Percentiles rank a stretch among this genome's conserved stretches.
Conservation (phyloP, 2,888 invertebrate species). For the Belgica antarctica region DNA sequence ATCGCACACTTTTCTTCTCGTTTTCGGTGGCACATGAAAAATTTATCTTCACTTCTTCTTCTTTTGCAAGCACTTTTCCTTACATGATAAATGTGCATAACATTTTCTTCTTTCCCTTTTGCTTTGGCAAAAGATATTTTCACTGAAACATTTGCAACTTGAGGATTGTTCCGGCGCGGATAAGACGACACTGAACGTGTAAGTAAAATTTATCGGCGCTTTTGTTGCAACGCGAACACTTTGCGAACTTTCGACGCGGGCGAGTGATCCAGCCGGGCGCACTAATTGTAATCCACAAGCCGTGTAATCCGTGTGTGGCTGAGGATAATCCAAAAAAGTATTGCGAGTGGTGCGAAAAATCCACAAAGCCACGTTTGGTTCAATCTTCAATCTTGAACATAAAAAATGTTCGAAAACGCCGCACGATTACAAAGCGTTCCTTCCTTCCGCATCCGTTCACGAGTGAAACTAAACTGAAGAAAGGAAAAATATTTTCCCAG, state of each 20-base stretch:
- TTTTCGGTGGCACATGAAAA: slow-evolving; percentile 26
- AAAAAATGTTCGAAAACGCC: not conserved
- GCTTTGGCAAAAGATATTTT: slow-evolving; percentile 2
- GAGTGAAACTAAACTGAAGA: slow-evolving; percentile 15
- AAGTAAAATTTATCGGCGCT: slow-evolving; percentile 36
- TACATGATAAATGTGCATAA: slow-evolving; percentile 39
- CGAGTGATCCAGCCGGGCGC: too few species aligned
- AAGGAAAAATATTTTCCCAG: not conserved
- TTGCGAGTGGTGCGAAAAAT: not conserved
- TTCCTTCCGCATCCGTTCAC: slow-evolving; percentile 25
- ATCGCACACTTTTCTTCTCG: not conserved
- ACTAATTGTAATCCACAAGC: not conserved
- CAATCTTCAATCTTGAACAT: not conserved
- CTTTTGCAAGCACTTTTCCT: slow-evolving; percentile 26
- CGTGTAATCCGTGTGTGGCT: not conserved
- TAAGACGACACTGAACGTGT: slow-evolving; percentile 13
- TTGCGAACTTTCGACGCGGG: too few species aligned
- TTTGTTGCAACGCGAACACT: not conserved
- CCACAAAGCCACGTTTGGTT: not conserved
- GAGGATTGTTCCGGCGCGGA: not conserved
- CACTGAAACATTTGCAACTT: not conserved
- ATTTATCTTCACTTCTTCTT: slow-evolving; percentile 21
- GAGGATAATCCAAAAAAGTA: not conserved
- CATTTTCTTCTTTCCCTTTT: slow-evolving; percentile 23
- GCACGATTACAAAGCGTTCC: not conserved